Conservation (phyloP, 2,888 invertebrate genomes). For the Diplazon laetatorius region DNA sequence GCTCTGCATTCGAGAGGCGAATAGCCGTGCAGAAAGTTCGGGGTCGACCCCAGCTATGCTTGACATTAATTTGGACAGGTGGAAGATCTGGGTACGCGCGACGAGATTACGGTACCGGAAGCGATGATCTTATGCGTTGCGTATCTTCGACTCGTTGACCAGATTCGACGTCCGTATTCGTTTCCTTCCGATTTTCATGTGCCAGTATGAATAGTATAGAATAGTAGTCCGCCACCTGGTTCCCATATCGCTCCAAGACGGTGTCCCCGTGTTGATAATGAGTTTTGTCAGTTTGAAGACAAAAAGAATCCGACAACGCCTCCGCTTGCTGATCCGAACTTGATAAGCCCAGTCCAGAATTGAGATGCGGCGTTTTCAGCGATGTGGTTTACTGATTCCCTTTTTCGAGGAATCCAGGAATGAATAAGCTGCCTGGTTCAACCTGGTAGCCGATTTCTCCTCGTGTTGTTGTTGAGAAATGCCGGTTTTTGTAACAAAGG, state of each 20-base stretch:
- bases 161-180: background rate
- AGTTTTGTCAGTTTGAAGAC: too few relatives aligned
- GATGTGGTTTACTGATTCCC: slow-evolving; percentile 32
- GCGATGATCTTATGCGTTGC: background rate
- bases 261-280: too few relatives aligned
- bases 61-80: too few relatives aligned
- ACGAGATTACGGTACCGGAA: background rate
- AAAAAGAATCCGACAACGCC: background rate
- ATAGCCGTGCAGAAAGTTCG: too few relatives aligned
- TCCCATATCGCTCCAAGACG: background rate
- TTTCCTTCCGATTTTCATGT: background rate
- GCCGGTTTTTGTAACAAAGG: slow-evolving; percentile 28
- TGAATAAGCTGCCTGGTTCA: background rate
- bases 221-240: background rate
- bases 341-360: slow-evolving; percentile 8
- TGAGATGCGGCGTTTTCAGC: slow-evolving; percentile 15
- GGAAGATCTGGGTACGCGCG: background rate
- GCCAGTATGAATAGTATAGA: background rate
- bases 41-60: slow-evolving; percentile 23
- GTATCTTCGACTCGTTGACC: background rate
- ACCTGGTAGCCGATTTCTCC: slow-evolving; percentile 16
- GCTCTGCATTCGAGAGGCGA: slow-evolving; percentile 25
- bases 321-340: slow-evolving; percentile 1
- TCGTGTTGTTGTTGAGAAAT: slow-evolving; percentile 12
- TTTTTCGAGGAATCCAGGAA: slow-evolving; percentile 50